Conservation (phyloP, 2,797 vertebrate species). For the Cossypha heuglini region DNA sequence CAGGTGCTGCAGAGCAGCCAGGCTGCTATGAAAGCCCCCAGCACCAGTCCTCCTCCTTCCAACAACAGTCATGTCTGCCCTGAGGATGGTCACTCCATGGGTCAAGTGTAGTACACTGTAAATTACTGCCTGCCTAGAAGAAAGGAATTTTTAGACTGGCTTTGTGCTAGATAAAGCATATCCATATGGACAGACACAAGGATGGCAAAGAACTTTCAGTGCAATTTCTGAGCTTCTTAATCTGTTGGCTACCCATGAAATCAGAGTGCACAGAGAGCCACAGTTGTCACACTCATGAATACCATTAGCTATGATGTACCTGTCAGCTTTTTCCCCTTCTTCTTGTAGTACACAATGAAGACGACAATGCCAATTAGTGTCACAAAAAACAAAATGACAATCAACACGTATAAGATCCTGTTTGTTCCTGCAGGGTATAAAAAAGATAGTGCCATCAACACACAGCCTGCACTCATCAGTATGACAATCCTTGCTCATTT, state of each 20-base stretch:
- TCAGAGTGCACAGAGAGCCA: not conserved
- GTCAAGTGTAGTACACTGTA: not conserved
- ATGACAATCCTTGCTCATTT: not conserved
- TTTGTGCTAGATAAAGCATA: not conserved
- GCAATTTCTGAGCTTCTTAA: not conserved
- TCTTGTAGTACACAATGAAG: slow-evolving; percentile 70
- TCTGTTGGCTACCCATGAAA: not conserved
- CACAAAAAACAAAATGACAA: slow-evolving; percentile 69
- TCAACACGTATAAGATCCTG: slow-evolving; percentile 61
- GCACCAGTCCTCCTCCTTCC: not conserved
- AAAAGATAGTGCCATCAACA: not conserved
- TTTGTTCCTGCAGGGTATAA: slow-evolving; percentile 61
- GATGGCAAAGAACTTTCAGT: not conserved
- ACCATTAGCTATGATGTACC: slow-evolving; percentile 49
- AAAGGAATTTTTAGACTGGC: not conserved
- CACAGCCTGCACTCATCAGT: not conserved
- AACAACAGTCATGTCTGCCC: accelerated
- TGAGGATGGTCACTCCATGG: accelerated
- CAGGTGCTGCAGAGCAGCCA: not conserved
- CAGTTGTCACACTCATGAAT: not conserved
- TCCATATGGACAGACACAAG: not conserved
- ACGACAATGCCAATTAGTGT: slow-evolving; percentile 50
- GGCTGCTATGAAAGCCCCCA: not conserved
- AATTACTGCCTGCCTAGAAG: not conserved
- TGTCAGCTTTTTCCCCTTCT: slow-evolving; percentile 75